Conservation (phyloP, 30 jellyfish, hydroid and myxozoan species). For the Calvadosia cruxmelitensis region DNA sequence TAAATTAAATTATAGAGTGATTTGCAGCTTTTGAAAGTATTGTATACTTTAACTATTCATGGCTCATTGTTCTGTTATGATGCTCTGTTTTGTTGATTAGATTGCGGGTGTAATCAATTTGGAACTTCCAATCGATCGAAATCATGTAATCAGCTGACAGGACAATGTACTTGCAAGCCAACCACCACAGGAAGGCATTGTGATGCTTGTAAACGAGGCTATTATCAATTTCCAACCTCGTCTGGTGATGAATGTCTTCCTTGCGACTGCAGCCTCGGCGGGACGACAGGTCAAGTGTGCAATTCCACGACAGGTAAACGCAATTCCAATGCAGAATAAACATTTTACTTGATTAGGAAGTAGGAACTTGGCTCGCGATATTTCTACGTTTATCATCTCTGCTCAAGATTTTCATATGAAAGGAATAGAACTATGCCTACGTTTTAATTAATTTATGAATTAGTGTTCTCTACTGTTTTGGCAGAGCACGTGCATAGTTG, state of each 20-base stretch:
- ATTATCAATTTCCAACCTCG: slow-evolving; percentile 41
- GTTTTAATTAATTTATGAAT: too few species aligned
- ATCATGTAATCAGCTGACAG: slow-evolving; percentile 49
- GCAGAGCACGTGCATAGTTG: too few species aligned
- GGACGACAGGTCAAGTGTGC: slow-evolving; percentile 40
- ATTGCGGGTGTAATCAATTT: slow-evolving; percentile 41
- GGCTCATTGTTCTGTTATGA: neutral
- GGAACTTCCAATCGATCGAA: slow-evolving; percentile 31
- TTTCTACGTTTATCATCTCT: too few species aligned
- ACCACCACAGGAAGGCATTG: slow-evolving; percentile 38
- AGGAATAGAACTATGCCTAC: too few species aligned
- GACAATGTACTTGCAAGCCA: slow-evolving; percentile 50
- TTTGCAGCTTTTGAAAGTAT: neutral
- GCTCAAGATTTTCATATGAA: too few species aligned
- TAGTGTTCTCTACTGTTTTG: too few species aligned
- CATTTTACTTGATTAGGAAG: too few species aligned
- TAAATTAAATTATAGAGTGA: too few species aligned
- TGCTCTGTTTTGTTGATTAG: slow-evolving; percentile 4
- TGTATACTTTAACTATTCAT: neutral
- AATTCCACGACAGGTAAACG: slow-evolving; percentile 42
- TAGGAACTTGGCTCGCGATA: too few species aligned
- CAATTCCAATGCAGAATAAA: too few species aligned
- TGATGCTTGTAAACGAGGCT: slow-evolving; percentile 41
- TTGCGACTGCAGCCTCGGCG: slow-evolving; percentile 56
- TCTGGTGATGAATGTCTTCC: slow-evolving; percentile 35